These are phyloP conservation scores for Halcyon chelicuti DNA, from an alignment of 2,797 vertebrate species.

Conservation along the genomic window DNA sequence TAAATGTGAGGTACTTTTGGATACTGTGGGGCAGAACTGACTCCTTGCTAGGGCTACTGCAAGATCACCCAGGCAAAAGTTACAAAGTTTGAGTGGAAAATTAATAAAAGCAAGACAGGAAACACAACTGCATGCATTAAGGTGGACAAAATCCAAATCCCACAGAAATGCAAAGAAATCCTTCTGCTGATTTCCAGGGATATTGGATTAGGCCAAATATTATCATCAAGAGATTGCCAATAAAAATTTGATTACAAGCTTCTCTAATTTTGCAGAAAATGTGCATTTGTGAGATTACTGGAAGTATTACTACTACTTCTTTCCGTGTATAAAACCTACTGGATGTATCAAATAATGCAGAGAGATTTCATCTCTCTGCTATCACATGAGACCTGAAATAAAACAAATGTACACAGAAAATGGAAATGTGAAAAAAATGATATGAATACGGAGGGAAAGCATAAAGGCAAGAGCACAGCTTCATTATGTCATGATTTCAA, in stretches of 20 bases:
- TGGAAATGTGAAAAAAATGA: not conserved
- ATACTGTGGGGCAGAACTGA: not conserved
- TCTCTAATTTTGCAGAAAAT: not conserved
- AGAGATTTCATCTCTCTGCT: not conserved
- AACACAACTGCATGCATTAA: not conserved
- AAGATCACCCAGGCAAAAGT: not conserved
- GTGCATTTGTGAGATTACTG: not conserved
- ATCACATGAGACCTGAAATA: not conserved
- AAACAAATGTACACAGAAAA: not conserved
- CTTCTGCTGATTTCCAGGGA: not conserved
- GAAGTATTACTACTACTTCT: not conserved
- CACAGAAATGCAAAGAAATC: not conserved
- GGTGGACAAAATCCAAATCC: not conserved
- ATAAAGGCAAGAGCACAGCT: not conserved
- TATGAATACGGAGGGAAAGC: not conserved
- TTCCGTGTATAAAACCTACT: not conserved
- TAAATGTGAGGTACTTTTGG: not conserved
- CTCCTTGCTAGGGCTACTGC: not conserved
- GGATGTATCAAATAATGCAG: not conserved
- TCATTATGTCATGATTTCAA: not conserved
- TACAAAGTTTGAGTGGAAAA: not conserved
- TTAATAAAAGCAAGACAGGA: not conserved
- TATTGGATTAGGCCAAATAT: not conserved
- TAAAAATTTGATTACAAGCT: not conserved
- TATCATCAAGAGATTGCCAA: not conserved